Evolutionary conservation across 2,113 vertebrate genomes (phyloP), one percentile per base, ranked within the genome.

Genomic region (Pelmatolapia mariae): DNA sequence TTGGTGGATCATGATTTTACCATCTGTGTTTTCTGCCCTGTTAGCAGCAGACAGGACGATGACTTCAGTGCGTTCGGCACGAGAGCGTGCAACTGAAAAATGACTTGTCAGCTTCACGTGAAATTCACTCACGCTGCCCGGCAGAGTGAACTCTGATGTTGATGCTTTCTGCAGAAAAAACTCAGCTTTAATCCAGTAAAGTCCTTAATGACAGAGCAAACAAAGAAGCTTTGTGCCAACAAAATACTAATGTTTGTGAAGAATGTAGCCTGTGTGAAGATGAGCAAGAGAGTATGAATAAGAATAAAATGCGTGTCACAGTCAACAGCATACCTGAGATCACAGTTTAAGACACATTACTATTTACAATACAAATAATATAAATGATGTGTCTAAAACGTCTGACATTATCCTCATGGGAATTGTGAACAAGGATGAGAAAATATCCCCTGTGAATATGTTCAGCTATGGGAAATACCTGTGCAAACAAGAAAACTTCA

Each of bases 1-100:
- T 83, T 8, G 26, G 6, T 1, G 7, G 7, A 19, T 80, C 38
- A 52, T 36, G 8, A 18, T 68, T 84, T 61, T 5, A 71, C 76
- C 91, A 88, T 84, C 76, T 88, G 83, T 59, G 88, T 63, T 86
- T 88, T 90, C 19, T 87, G 86, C 79, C 13, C 73, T 10, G 53
- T 81, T 68, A 53, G 84, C 91, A 85, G 84, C 79, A 24, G 38
- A 54, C 47, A 82, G 29, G 71, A 57, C 15, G 10, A 12, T 82
- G 82, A 89, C 15, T 85, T 88, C 78, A 84, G 47, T 8, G 36
- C 8, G 9, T n/a, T 57, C 7, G n/a, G 36, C 36, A 80, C 13
- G n/a, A 73, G 12, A 15, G 24, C 4, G 45, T 13, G 73, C 33
- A 29, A 16, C 36, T 29, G 8, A 81, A 43, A 76, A 52, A 31